Percentiles rank a stretch among this genome's conserved stretches.
Conservation (phyloP, 2,113 vertebrate genomes). For the Hepsetus odoe region DNA sequence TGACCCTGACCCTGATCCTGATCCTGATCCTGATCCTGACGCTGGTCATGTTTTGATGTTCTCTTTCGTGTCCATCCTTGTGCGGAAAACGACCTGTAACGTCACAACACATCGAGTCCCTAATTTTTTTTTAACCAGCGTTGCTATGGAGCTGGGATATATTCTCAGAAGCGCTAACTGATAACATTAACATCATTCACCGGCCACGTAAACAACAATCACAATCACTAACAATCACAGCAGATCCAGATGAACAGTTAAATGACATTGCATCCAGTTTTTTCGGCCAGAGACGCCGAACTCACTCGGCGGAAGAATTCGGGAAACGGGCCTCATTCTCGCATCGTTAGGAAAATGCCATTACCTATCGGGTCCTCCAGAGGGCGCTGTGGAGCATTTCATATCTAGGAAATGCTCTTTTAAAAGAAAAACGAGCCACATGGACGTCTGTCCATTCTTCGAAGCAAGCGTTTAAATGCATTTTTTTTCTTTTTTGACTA, state of each 20-base stretch:
- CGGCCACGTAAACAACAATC: slow-evolving; percentile 7
- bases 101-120: background rate
- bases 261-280: slow-evolving; percentile 1
- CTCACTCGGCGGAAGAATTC: too few relatives aligned
- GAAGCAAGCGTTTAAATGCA: slow-evolving; percentile 39
- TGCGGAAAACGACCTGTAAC: background rate
- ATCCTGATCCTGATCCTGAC: too few relatives aligned
- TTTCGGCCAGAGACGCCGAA: too few relatives aligned
- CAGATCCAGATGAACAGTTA: background rate
- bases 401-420: slow-evolving; percentile 36
- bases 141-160: background rate
- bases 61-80: background rate
- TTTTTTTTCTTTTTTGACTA: slow-evolving; percentile 43
- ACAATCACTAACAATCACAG: slow-evolving; percentile 16
- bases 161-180: slow-evolving; percentile 22
- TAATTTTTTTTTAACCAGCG: background rate
- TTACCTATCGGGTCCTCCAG: background rate
- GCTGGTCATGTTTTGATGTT: background rate
- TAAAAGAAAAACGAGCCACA: too few relatives aligned
- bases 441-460: slow-evolving; percentile 27
- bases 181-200: background rate
- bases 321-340: background rate
- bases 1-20: too few relatives aligned
- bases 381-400: background rate
- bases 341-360: too few relatives aligned